Evolutionary conservation across 2,797 vertebrate species (phyloP).

Genomic region (Taenioides sp.): DNA sequence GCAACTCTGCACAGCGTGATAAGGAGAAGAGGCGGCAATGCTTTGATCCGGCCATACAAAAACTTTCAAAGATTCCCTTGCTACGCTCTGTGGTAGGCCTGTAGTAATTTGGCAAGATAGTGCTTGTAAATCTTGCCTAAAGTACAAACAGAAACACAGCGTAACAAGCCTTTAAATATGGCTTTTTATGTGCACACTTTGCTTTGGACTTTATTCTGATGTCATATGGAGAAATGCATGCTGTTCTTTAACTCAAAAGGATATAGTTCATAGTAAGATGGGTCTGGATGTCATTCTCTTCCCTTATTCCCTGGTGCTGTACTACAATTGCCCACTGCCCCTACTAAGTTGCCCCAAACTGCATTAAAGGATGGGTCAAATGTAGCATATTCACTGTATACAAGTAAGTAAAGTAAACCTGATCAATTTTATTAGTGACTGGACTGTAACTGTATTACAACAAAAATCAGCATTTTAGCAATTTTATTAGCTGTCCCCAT

Average conservation of each 20-base stretch:
- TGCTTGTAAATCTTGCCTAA: constrained; percentile 33
- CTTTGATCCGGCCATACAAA: constrained; percentile 49
- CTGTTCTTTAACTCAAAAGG: background rate
- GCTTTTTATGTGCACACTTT: background rate
- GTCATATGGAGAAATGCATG: background rate
- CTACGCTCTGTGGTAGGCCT: constrained; percentile 29
- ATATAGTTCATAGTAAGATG: background rate
- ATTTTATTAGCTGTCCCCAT: too few species aligned
- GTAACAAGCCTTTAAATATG: background rate
- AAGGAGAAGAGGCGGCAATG: constrained; percentile 31
- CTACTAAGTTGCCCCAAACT: background rate
- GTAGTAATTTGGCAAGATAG: constrained; percentile 28
- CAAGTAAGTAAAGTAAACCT: too few species aligned
- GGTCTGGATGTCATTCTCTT: background rate
- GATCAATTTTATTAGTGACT: too few species aligned
- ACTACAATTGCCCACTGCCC: background rate
- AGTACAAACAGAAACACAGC: constrained; percentile 11
- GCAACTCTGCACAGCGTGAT: constrained; percentile 42
- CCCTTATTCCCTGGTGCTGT: background rate
- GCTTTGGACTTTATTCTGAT: background rate
- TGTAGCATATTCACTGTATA: background rate
- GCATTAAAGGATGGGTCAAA: background rate
- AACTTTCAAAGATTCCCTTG: constrained; percentile 25
- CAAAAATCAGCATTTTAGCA: too few species aligned
- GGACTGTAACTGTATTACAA: too few species aligned